A percentile compares a stretch with the other conserved stretches of the same genome.
Evolutionary conservation across 2,888 invertebrate genomes (phyloP).

Genomic region (Cetonia aurata): DNA sequence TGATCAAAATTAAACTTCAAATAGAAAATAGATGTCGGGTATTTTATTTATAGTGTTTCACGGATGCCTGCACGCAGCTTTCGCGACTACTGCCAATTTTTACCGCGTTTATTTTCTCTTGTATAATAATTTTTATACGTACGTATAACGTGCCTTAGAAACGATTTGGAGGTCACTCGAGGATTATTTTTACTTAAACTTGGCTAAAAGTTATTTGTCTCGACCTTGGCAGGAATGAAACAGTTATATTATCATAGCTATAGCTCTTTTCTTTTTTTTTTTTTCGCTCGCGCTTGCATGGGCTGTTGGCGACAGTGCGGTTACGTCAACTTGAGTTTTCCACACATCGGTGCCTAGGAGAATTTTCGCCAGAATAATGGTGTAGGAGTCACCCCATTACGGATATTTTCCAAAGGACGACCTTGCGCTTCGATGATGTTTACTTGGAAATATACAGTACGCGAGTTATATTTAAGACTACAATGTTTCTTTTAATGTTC

Average conservation of each 20-base stretch:
- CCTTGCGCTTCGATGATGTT: not conserved
- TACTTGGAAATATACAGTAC: no score
- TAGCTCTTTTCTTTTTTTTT: slow-evolving; percentile 26
- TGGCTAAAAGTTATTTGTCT: slow-evolving; percentile 42
- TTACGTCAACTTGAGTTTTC: slow-evolving; percentile 39
- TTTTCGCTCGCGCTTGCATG: slow-evolving; percentile 18
- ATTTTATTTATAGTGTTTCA: slow-evolving; percentile 21
- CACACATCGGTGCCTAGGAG: slow-evolving; percentile 21
- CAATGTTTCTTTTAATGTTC: no score
- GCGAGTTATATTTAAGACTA: no score
- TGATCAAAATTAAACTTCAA: slow-evolving; percentile 23
- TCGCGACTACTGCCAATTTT: slow-evolving; percentile 15
- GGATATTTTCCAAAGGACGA: slow-evolving; percentile 11
- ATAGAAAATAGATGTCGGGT: slow-evolving; percentile 6
- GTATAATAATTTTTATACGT: slow-evolving; percentile 30
- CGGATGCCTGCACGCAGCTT: not conserved
- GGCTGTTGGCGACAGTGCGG: slow-evolving; percentile 7
- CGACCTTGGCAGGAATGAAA: slow-evolving; percentile 38
- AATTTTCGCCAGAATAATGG: slow-evolving; percentile 12
- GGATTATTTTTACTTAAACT: slow-evolving; percentile 45
- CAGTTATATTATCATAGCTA: slow-evolving; percentile 34
- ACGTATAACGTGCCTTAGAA: slow-evolving; percentile 21
- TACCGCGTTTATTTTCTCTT: slow-evolving; percentile 38
- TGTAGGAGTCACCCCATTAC: not conserved
- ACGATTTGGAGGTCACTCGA: slow-evolving; percentile 34